phyloP scores from a whole-genome alignment of 2,888 invertebrate genomes.

The Mythimna albipuncta region DNA sequence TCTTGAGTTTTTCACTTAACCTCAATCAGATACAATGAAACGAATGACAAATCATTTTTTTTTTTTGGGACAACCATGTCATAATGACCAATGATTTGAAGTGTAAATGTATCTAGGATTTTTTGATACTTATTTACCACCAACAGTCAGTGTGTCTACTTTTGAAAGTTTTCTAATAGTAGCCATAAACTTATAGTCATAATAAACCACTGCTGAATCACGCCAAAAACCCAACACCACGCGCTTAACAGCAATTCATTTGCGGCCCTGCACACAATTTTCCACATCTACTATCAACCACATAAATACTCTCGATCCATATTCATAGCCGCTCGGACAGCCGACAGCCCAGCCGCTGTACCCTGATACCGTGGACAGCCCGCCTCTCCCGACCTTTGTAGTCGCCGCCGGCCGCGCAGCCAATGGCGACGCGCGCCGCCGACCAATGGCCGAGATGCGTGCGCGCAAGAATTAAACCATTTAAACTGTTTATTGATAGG shows the following conservation, averaged over 20 bases:
- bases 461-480: constrained; percentile 84
- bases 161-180: background rate
- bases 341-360: constrained; percentile 78
- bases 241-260: constrained; percentile 49
- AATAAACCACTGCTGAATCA: background rate
- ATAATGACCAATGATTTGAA: too few species aligned
- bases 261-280: constrained; percentile 58
- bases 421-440: constrained; percentile 77
- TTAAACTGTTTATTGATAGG: constrained; percentile 80
- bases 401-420: constrained; percentile 78
- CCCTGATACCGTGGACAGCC: constrained; percentile 70
- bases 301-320: constrained; percentile 77
- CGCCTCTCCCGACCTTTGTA: constrained; percentile 86
- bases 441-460: constrained; percentile 83
- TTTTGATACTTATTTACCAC: too few species aligned
- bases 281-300: constrained; percentile 54
- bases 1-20: too few species aligned
- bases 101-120: too few species aligned
- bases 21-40: too few species aligned
- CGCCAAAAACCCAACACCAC: constrained; percentile 15
- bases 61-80: too few species aligned
- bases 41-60: too few species aligned
- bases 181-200: background rate
- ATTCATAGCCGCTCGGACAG: constrained; percentile 83
- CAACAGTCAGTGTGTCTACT: too few species aligned